phyloP scores from a whole-genome alignment of 2,888 invertebrate species.

The Galerucella nymphaeae region DNA sequence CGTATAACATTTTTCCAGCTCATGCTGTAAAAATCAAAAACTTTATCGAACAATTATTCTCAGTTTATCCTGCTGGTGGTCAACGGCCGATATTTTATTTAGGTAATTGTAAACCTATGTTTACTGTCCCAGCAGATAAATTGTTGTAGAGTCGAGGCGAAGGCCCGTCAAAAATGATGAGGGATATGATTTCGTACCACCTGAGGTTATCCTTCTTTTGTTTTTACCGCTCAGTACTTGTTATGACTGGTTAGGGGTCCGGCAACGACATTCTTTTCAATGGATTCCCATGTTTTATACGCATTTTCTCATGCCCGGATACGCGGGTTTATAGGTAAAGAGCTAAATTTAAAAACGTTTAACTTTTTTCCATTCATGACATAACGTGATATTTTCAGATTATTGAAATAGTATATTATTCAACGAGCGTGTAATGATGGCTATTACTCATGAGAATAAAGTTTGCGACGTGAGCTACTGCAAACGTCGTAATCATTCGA shows the following conservation, averaged over 20 bases:
- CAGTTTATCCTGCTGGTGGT: not conserved
- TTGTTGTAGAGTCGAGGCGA: conserved; percentile 52
- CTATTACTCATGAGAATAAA: too few species aligned
- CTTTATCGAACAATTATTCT: not conserved
- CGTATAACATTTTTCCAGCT: not conserved
- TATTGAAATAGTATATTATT: too few species aligned
- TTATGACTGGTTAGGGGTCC: conserved; percentile 57
- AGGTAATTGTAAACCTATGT: conserved; percentile 58
- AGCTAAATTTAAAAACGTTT: not conserved
- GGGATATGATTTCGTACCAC: conserved; percentile 60
- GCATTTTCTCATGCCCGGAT: conserved; percentile 43
- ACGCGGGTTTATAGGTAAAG: conserved; percentile 23
- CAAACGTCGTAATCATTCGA: too few species aligned
- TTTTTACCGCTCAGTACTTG: conserved; percentile 57
- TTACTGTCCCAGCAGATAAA: conserved; percentile 57
- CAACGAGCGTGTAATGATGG: too few species aligned
- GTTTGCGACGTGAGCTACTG: too few species aligned
- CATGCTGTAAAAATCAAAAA: not conserved
- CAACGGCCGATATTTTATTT: conserved; percentile 42
- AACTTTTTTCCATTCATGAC: too few species aligned
- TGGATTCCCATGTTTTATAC: conserved; percentile 45
- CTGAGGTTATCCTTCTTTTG: conserved; percentile 56
- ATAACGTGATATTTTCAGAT: too few species aligned
- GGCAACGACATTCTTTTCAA: conserved; percentile 47
- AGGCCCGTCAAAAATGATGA: conserved; percentile 59